These are phyloP conservation scores for Torymus auratus DNA, from an alignment of 2,888 invertebrate genomes.

Conservation along the genomic window DNA sequence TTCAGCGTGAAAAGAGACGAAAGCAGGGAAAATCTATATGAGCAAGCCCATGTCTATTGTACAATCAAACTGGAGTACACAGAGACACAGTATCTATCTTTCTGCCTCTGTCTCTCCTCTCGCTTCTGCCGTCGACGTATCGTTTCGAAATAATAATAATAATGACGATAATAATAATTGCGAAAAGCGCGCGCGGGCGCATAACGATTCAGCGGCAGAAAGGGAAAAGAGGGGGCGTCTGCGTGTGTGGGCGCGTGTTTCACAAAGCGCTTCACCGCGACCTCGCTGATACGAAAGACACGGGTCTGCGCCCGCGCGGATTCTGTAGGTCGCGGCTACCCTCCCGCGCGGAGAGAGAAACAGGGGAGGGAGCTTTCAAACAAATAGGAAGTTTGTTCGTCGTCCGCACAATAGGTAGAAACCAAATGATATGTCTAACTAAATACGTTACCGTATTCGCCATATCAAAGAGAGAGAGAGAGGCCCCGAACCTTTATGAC, in stretches of 20 bases:
- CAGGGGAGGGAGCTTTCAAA: slow-evolving; percentile 67
- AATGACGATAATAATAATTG: slow-evolving; percentile 56
- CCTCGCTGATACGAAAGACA: slow-evolving; percentile 59
- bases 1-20: slow-evolving; percentile 31
- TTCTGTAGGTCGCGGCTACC: slow-evolving; percentile 48
- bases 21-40: slow-evolving; percentile 47
- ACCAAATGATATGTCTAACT: slow-evolving; percentile 76
- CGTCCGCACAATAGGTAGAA: slow-evolving; percentile 73
- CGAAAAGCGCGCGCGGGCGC: slow-evolving; percentile 49
- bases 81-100: too few species aligned
- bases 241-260: slow-evolving; percentile 22
- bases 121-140: slow-evolving; percentile 50
- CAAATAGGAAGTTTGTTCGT: slow-evolving; percentile 75
- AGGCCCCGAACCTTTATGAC: slow-evolving; percentile 72
- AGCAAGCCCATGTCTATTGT: slow-evolving; percentile 44
- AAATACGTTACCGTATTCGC: slow-evolving; percentile 71
- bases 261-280: slow-evolving; percentile 58
- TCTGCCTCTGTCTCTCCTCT: neutral
- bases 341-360: too few species aligned
- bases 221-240: slow-evolving; percentile 44
- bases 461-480: slow-evolving; percentile 73
- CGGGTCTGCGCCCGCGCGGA: slow-evolving; percentile 26
- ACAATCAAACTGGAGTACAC: slow-evolving; percentile 43
- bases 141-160: slow-evolving; percentile 57
- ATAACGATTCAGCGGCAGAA: slow-evolving; percentile 32